Evolutionary conservation across 2,113 vertebrate species (phyloP), one percentile per base, ranked within the genome.

Genomic region (Chaetura pelagica): DNA sequence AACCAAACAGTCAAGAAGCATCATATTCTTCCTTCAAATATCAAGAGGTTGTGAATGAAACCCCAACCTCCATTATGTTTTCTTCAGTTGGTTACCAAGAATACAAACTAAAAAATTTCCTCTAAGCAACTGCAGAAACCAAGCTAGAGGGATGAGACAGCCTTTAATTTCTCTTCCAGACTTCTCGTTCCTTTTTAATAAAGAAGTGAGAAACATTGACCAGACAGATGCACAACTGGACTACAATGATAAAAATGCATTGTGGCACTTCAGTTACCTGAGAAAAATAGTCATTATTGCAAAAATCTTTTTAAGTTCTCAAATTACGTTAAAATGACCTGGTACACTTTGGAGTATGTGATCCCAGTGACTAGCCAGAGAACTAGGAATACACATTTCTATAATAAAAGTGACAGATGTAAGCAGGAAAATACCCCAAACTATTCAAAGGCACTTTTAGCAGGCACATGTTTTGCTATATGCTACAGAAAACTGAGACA

Each of bases 191-290:
- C 16, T 85, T 48, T 71, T 52, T 35, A 78, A 23, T n/a, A 30
- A 79, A 38, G 5, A n/a, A 88, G 18, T 23, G 34, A 84, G 51
- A 49, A 91, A 79, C 40, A 61, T 3, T 48, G 49, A 81, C 32
- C 52, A 81, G 57, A 55, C 12, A 46, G 87, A 85, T 2, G 2
- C 59, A 52, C 48, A 80, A 21, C 18, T 20, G 29, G 18, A 57
- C 34, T 55, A 38, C 42, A 24, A 21, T 23, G 48, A 81, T 52
- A 73, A 73, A 66, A 81, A 63, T 0, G 0, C 3, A 32, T 38
- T 22, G 59, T 67, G 67, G 55, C 76, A 93, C 77, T 84, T 87
- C 82, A 80, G 59, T 92, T 92, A 88, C 68, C 75, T 75, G 72
- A 94, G 85, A 55, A 88, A 93, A 90, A 42, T 4, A 64, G 22